These are phyloP conservation scores for Passer montanus DNA, from an alignment of 2,113 vertebrate genomes.

Conservation along the genomic window DNA sequence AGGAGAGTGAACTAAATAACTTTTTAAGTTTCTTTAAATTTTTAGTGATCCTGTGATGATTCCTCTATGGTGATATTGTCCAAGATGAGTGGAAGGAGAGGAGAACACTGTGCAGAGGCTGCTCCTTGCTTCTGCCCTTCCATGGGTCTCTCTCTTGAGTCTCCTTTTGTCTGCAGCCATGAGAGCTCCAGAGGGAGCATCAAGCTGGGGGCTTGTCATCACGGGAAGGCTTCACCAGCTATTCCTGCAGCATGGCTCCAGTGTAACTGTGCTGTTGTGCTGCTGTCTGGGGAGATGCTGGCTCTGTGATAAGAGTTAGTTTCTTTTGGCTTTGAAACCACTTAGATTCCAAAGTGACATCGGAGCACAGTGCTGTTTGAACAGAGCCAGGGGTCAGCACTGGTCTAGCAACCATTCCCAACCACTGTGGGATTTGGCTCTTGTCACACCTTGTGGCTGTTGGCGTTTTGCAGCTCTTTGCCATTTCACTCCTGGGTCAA, in stretches of 20 bases:
- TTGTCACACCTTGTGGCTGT: rapidly evolving
- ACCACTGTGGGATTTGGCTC: neutral
- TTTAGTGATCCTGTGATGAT: neutral
- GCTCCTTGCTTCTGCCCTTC: neutral
- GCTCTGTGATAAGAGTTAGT: neutral
- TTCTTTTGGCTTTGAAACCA: neutral
- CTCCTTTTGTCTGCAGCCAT: neutral
- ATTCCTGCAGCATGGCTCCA: neutral
- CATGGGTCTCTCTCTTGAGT: rapidly evolving
- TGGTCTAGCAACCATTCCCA: rapidly evolving
- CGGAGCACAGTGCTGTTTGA: rapidly evolving
- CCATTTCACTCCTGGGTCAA: neutral
- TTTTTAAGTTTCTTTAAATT: neutral
- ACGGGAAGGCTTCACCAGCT: neutral
- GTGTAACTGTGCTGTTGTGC: rapidly evolving
- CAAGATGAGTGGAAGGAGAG: neutral
- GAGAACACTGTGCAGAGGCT: neutral
- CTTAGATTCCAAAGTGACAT: neutral
- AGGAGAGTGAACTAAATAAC: neutral
- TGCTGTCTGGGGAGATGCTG: neutral
- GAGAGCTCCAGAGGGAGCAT: neutral
- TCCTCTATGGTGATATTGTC: rapidly evolving
- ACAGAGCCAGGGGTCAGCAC: neutral
- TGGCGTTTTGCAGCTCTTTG: neutral
- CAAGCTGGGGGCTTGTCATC: neutral